Evolutionary conservation across 2,113 vertebrate species (phyloP).

Genomic region (Ariopsis seemanni): DNA sequence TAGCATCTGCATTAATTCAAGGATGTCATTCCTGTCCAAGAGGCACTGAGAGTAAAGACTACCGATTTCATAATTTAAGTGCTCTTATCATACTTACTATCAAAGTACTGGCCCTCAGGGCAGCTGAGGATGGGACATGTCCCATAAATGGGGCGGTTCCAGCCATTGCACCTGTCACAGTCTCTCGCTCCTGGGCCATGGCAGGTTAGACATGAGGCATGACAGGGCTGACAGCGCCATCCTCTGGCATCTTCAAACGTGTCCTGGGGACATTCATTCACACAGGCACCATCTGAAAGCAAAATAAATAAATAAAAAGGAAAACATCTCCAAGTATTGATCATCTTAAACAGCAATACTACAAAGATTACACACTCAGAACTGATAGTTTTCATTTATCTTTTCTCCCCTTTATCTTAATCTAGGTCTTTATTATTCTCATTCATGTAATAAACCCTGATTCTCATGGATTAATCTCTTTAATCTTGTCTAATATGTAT

Average conservation of each 20-base stretch:
- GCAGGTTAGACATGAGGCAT: constrained; percentile 73
- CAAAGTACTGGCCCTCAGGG: constrained; percentile 69
- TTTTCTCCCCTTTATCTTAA: background rate
- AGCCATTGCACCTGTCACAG: constrained; percentile 71
- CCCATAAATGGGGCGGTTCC: constrained; percentile 66
- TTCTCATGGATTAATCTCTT: background rate
- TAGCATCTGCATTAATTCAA: no score
- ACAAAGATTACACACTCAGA: background rate
- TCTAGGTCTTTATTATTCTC: background rate
- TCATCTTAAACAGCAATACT: background rate
- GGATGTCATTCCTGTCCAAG: background rate
- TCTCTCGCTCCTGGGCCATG: constrained; percentile 69
- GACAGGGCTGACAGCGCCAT: constrained; percentile 75
- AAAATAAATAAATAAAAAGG: background rate
- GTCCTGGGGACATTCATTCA: constrained; percentile 71
- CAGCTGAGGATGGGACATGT: constrained; percentile 73
- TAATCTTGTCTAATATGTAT: background rate
- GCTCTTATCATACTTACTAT: constrained; percentile 63
- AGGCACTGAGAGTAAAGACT: background rate
- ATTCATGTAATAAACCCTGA: background rate
- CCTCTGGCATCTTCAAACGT: constrained; percentile 70
- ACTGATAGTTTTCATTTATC: background rate
- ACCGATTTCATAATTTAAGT: background rate
- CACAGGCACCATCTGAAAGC: constrained; percentile 67
- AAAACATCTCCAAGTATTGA: background rate